phyloP scores from a whole-genome alignment of 2,888 invertebrate genomes.

The Troglohyphantes excavatus region DNA sequence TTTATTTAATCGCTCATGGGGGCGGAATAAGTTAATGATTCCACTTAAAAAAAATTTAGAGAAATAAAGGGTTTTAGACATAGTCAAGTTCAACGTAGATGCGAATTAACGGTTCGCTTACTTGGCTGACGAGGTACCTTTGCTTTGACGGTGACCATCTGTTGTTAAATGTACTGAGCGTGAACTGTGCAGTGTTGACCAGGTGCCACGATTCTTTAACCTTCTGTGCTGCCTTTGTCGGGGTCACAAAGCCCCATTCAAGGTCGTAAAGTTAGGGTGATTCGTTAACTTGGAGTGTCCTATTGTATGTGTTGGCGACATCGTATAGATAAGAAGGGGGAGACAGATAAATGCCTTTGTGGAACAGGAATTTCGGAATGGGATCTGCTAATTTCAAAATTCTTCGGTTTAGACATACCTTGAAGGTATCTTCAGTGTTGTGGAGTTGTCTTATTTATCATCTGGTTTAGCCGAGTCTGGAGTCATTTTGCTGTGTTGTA shows the following conservation, averaged over 20 bases:
- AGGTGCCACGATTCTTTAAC: not conserved
- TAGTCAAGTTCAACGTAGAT: too few relatives aligned
- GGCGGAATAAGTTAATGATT: too few relatives aligned
- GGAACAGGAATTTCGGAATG: not conserved
- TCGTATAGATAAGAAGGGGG: not conserved
- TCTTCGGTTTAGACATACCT: too few relatives aligned
- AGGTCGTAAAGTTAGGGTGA: not conserved
- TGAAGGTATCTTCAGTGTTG: too few relatives aligned
- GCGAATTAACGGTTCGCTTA: not conserved
- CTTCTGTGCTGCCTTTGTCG: not conserved
- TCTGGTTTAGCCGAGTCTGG: too few relatives aligned
- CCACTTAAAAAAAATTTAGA: too few relatives aligned
- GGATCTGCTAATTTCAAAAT: too few relatives aligned
- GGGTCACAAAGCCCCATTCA: not conserved
- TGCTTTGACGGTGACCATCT: not conserved
- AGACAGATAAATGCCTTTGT: not conserved
- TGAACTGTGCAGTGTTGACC: not conserved
- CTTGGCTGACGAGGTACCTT: not conserved
- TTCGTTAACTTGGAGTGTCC: not conserved
- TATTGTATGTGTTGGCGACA: not conserved
- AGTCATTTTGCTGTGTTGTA: too few relatives aligned
- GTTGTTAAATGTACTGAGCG: not conserved
- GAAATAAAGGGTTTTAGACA: too few relatives aligned
- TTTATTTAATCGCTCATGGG: too few relatives aligned
- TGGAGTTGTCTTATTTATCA: too few relatives aligned